Base-by-base conservation (phyloP, 1,140 invertebrate species). In the Aradophagus sp. region DNA sequence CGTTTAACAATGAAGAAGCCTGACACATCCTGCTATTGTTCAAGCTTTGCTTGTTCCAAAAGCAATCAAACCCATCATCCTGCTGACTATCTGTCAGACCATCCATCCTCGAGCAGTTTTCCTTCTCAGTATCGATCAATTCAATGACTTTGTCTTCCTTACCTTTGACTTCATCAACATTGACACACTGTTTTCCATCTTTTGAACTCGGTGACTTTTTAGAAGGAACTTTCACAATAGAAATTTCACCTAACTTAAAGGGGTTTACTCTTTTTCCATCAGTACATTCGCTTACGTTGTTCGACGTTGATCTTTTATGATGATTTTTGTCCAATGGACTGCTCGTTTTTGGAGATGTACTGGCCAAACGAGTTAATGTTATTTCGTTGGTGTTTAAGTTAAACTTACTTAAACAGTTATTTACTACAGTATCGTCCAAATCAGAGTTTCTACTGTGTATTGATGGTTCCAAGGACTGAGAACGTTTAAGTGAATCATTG, bases 361-460 rank as follows among this genome's bases (percentile, higher is more conserved):
- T 42, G 1, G 50, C 58, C 55, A 26, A 2, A 0, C 44, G 44
- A 1, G 74, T 74, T 27, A 76, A 26, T 8, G 74, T 76, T 12
- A 76, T 70, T 48, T 76, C 74, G 2, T 47, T 23, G 14, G 61
- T 58, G 17, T 61, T 73, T 5, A 76, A 55, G 10, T 62, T 48
- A 29, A 65, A 63, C n/a, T 69, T 17, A 16, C 59, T 53, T 7
- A 47, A 48, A 45, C 56, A 63, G 4, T 26, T 23, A 13, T 15
- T 48, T 12, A 1, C 6, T 11, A 7, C 4, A 12, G 2, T 36
- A 5, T 39, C 23, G 3, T 5, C 5, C 5, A 47, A 2, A 7
- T 47, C 48, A 14, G 23, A 29, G 12, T 39, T 59, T 7, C 48
- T 59, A 12, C 10, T 45, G 13, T 58, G 41, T 17, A 11, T 3